Percentiles rank a stretch among this genome's conserved stretches.
Evolutionary conservation across 2,888 invertebrate genomes (phyloP).

Genomic region (Germaria angustata): DNA sequence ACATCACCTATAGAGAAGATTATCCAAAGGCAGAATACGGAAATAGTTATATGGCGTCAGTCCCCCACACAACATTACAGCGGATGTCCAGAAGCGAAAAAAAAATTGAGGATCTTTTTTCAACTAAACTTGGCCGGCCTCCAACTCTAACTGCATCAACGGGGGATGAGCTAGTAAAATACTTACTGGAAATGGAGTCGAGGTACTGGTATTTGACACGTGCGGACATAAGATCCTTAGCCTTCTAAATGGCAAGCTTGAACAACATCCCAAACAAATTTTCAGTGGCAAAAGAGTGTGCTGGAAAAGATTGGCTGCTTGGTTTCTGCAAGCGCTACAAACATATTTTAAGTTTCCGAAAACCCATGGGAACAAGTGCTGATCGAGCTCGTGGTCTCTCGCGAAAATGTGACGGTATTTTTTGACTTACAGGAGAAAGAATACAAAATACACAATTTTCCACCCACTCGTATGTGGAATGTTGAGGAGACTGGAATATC

Average conservation of each 20-base stretch:
- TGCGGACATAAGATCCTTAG: background rate
- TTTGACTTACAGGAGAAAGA: slow-evolving; percentile 29
- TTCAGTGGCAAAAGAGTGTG: background rate
- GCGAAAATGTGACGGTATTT: slow-evolving; percentile 6
- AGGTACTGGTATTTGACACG: background rate
- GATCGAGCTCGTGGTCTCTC: slow-evolving; percentile 40
- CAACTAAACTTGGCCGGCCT: background rate
- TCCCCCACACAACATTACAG: too few relatives aligned
- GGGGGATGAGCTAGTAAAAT: slow-evolving; percentile 38
- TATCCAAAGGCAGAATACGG: too few relatives aligned
- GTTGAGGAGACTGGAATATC: slow-evolving; percentile 13
- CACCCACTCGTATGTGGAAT: background rate
- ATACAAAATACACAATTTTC: slow-evolving; percentile 22
- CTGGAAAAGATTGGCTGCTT: background rate
- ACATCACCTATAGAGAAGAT: too few relatives aligned
- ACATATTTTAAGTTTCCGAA: slow-evolving; percentile 10
- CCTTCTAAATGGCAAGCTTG: background rate
- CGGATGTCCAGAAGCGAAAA: too few relatives aligned
- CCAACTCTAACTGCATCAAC: background rate
- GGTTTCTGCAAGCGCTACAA: background rate
- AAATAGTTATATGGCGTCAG: too few relatives aligned
- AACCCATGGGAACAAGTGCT: slow-evolving; percentile 38
- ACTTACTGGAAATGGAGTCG: slow-evolving; percentile 35
- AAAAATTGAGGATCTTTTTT: too few relatives aligned
- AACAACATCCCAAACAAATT: background rate